Evolutionary conservation across 1,140 invertebrate genomes (phyloP).

Genomic region (Berghia stephanieae): DNA sequence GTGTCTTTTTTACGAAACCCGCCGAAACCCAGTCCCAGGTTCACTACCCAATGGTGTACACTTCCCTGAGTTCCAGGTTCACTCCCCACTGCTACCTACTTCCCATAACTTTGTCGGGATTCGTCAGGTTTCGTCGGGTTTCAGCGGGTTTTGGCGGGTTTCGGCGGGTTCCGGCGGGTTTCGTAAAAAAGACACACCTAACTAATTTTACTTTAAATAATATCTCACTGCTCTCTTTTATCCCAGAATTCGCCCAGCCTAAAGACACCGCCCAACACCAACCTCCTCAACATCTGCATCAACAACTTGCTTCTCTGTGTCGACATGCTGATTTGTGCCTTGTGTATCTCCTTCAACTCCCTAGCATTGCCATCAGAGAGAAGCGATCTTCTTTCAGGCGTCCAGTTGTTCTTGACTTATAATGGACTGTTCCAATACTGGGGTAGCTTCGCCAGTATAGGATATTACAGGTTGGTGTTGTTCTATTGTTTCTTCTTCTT

Average conservation of each 20-base stretch:
- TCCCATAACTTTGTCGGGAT: too few species aligned
- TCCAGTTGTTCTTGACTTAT: conserved; percentile 48
- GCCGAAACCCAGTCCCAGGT: too few species aligned
- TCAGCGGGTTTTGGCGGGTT: too few species aligned
- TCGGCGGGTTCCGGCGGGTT: too few species aligned
- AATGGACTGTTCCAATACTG: conserved; percentile 49
- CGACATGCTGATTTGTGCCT: conserved; percentile 42
- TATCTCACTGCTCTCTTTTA: neutral
- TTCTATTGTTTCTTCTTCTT: too few species aligned
- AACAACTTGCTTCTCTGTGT: conserved; percentile 49
- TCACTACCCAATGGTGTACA: too few species aligned
- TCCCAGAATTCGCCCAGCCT: conserved; percentile 48
- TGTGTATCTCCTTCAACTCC: conserved; percentile 34
- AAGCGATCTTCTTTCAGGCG: conserved; percentile 33
- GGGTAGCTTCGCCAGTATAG: conserved; percentile 52
- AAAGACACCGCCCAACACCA: conserved; percentile 52
- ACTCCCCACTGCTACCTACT: too few species aligned
- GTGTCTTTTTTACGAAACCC: too few species aligned
- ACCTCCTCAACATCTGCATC: conserved; percentile 54
- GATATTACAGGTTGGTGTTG: conserved; percentile 44
- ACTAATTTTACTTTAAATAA: too few species aligned
- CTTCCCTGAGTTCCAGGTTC: too few species aligned
- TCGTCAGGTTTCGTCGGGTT: too few species aligned
- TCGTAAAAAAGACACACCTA: too few species aligned
- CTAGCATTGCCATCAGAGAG: conserved; percentile 8